Percentiles rank a stretch among this genome's conserved stretches.
These are phyloP conservation scores for Sebastes oblongus DNA, from an alignment of 2,797 vertebrate species.

Conservation along the genomic window DNA sequence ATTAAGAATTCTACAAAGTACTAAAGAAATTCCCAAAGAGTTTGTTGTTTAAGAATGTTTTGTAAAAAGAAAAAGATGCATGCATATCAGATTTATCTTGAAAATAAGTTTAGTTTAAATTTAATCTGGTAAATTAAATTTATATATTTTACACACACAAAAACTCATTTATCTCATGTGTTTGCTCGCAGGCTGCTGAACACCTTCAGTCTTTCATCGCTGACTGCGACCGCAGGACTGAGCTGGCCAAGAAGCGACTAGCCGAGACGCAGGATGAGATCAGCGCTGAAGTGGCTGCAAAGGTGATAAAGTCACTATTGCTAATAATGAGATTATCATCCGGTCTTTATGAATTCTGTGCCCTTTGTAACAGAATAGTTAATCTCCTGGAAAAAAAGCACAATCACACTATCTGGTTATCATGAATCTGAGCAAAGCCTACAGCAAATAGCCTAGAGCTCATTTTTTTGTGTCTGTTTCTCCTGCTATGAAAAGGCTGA, in stretches of 20 bases:
- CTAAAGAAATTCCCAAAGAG: neutral
- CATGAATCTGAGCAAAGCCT: neutral
- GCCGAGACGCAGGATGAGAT: conserved; percentile 99
- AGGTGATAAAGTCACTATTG: conserved; percentile 79
- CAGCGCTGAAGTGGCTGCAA: conserved; percentile 97
- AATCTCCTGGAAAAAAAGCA: neutral
- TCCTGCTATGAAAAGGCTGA: conserved; percentile 85
- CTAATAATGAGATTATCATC: neutral
- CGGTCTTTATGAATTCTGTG: neutral
- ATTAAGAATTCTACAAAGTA: neutral
- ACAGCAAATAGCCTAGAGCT: neutral
- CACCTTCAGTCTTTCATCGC: conserved; percentile 98
- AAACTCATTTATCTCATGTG: neutral
- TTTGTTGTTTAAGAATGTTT: neutral
- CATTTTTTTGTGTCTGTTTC: neutral
- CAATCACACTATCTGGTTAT: neutral
- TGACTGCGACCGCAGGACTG: conserved; percentile 95
- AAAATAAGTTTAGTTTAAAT: neutral
- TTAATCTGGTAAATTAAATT: neutral
- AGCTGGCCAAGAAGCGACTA: conserved; percentile 96
- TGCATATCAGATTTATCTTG: neutral
- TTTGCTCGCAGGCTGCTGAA: conserved; percentile 88
- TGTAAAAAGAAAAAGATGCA: neutral
- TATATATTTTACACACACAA: neutral
- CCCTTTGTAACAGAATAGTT: neutral